Percentiles rank a stretch among this genome's conserved stretches.
Conservation (phyloP, 2,113 vertebrate species). For the Dryoscopus gambensis region DNA sequence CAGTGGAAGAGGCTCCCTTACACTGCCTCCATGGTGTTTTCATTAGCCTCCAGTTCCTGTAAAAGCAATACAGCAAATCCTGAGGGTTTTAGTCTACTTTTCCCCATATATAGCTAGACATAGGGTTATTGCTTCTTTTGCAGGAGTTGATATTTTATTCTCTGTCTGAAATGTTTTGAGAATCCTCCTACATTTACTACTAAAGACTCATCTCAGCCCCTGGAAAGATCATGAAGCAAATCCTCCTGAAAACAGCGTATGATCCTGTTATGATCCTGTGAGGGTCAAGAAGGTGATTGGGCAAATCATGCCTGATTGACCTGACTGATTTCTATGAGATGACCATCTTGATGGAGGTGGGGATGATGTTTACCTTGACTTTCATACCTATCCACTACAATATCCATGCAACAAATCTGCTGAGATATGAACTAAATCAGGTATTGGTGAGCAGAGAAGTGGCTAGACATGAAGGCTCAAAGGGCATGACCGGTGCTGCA, state of each 20-base stretch:
- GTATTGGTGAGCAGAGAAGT: not conserved
- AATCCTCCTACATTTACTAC: not conserved
- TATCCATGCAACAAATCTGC: not conserved
- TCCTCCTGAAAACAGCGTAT: not conserved
- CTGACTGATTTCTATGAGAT: not conserved
- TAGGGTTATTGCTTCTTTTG: not conserved
- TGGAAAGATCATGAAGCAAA: not conserved
- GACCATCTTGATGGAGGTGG: not conserved
- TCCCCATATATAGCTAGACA: not conserved
- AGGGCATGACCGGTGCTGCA: not conserved
- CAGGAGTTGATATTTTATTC: not conserved
- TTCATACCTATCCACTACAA: not conserved
- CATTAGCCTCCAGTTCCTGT: not conserved
- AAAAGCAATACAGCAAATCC: not conserved
- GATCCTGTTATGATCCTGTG: not conserved
- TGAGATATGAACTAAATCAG: not conserved
- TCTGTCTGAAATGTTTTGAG: not conserved
- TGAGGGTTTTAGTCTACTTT: not conserved
- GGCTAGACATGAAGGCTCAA: not conserved
- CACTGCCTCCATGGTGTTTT: accelerated
- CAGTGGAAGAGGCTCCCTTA: not conserved
- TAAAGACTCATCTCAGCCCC: not conserved
- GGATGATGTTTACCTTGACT: not conserved
- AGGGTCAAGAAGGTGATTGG: not conserved
- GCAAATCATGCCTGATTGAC: not conserved